Evolutionary conservation across 30 jellyfish, hydroid and myxozoan genomes (phyloP).

Genomic region (Catostylus mosaicus): DNA sequence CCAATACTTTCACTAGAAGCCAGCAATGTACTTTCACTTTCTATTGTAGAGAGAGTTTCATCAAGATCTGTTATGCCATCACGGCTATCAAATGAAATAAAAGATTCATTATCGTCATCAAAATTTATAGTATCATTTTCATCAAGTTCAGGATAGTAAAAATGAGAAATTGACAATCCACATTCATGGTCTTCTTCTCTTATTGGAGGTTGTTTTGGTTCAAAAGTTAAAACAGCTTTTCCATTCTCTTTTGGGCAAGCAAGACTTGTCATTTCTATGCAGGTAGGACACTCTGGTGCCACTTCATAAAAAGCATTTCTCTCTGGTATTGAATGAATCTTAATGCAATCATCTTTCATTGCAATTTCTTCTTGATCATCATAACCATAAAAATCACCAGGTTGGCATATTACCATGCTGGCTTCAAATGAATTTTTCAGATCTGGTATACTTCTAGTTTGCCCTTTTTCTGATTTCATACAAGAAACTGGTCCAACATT

Average conservation of each 20-base stretch:
- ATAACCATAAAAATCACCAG: background rate
- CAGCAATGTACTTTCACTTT: conserved; percentile 85
- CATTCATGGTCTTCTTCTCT: conserved; percentile 84
- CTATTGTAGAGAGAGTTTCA: conserved; percentile 23
- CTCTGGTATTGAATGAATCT: conserved; percentile 70
- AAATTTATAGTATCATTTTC: conserved; percentile 17
- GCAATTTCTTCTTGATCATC: background rate
- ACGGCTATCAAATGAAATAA: conserved; percentile 71
- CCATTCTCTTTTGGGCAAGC: conserved; percentile 85
- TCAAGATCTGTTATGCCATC: conserved; percentile 60
- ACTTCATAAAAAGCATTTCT: conserved; percentile 79
- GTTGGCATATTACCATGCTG: conserved; percentile 26
- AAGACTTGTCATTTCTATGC: conserved; percentile 94
- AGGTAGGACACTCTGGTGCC: conserved; percentile 97
- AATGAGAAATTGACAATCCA: conserved; percentile 83
- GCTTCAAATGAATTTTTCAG: conserved; percentile 53
- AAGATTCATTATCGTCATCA: conserved; percentile 74
- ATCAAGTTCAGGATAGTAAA: conserved; percentile 65
- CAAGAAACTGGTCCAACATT: conserved; percentile 27
- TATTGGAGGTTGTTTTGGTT: conserved; percentile 30
- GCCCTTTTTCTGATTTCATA: background rate
- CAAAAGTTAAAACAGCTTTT: conserved; percentile 43
- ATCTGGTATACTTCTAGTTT: conserved; percentile 15
- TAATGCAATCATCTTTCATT: conserved; percentile 28
- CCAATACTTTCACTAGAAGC: conserved; percentile 84